phyloP scores from a whole-genome alignment of 1,140 invertebrate species.

The Drosophila lacertosa region DNA sequence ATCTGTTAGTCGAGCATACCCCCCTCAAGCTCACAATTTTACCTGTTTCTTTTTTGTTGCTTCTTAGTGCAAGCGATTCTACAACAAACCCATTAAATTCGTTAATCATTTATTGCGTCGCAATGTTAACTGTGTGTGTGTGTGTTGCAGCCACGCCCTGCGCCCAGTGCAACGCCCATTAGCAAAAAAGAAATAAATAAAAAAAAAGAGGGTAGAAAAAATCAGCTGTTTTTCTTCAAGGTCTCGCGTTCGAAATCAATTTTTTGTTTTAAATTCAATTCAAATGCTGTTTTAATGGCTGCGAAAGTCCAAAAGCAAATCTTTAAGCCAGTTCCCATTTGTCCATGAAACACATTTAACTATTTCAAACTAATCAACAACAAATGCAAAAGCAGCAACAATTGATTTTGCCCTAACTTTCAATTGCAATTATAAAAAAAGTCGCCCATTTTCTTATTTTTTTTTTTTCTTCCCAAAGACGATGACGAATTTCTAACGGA shows the following conservation, averaged over 20 bases:
- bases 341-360: slow-evolving; percentile 53
- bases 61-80: slow-evolving; percentile 63
- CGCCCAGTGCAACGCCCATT: slow-evolving; percentile 39
- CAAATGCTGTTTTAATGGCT: slow-evolving; percentile 46
- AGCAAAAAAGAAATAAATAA: slow-evolving; percentile 35
- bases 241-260: slow-evolving; percentile 43
- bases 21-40: slow-evolving; percentile 3
- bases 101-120: slow-evolving; percentile 75
- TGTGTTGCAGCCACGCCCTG: slow-evolving; percentile 54
- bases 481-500: slow-evolving; percentile 33
- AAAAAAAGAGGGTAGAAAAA: slow-evolving; percentile 4
- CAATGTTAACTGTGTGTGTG: slow-evolving; percentile 22
- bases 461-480: slow-evolving; percentile 1
- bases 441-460: too few relatives aligned
- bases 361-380: slow-evolving; percentile 21
- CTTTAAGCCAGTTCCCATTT: slow-evolving; percentile 22
- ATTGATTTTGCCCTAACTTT: slow-evolving; percentile 1
- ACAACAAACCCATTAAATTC: slow-evolving; percentile 77
- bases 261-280: slow-evolving; percentile 44
- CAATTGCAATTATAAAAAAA: slow-evolving; percentile 7
- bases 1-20: slow-evolving; percentile 7
- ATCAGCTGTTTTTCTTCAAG: slow-evolving; percentile 70
- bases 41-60: slow-evolving; percentile 28
- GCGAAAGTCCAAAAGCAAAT: slow-evolving; percentile 29
- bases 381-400: slow-evolving; percentile 6